Evolutionary conservation across 2,113 vertebrate species (phyloP).

Genomic region (Scopus umbretta): DNA sequence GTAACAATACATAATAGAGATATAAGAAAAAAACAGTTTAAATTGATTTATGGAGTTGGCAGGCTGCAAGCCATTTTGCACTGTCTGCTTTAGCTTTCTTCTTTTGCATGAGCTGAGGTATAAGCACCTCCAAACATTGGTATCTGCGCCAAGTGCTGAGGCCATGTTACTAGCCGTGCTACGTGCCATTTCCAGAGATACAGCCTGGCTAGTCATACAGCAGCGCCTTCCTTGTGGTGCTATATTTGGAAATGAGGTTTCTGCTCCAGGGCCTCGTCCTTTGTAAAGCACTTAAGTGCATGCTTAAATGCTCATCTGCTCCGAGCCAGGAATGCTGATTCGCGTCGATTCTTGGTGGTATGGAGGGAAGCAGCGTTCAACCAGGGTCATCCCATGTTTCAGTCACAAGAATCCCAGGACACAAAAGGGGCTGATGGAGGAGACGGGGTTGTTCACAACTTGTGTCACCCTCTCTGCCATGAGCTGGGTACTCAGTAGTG

Average conservation of each 20-base stretch:
- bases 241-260: conserved; percentile 58
- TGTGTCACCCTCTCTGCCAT: not conserved
- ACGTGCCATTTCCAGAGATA: not conserved
- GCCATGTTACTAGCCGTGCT: not conserved
- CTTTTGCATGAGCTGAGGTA: not conserved
- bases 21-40: not conserved
- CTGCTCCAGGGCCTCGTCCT: not conserved
- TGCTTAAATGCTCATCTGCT: conserved; percentile 53
- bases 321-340: not conserved
- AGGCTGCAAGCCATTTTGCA: conserved; percentile 10
- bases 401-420: not conserved
- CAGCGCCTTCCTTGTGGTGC: not conserved
- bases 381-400: not conserved
- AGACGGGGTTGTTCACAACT: not conserved
- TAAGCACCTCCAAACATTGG: not conserved
- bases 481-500: not conserved
- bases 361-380: not conserved
- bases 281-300: conserved; percentile 43
- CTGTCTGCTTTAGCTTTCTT: not conserved
- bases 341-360: not conserved
- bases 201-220: not conserved
- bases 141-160: not conserved
- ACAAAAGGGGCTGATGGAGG: not conserved
- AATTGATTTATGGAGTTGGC: conserved; percentile 26
- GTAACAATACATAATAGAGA: not conserved